Evolutionary conservation across 2,888 invertebrate genomes (phyloP), one percentile per base, ranked within the genome.

Genomic region (Thymelicus sylvestris): DNA sequence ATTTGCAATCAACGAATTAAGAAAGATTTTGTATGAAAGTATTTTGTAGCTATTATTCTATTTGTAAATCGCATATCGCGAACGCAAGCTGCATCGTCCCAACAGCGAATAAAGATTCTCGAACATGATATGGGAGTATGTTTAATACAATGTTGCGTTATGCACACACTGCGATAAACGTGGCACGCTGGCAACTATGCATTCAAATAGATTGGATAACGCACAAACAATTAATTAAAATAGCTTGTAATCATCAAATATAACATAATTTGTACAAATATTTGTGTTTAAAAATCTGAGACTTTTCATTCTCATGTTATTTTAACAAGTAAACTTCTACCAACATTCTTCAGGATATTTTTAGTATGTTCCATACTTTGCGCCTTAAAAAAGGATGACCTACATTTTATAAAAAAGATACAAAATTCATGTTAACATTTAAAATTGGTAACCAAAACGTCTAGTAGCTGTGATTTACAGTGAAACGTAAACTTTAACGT

Each of bases 401-500:
- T n/a, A 52, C 52, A 19, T 41, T 66, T 61, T 2, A 50, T 10
- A 10, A 41, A 6, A 41, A 48, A 19, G 13, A 57, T n/a, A 57
- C 57, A 19, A 44, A 62, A 44, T 44, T 1, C 31, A 48, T 7
- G 50, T 31, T 50, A 6, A 41, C 39, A 12, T 65, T 60, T 60
- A 41, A 31, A 15, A 38, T 19, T 70, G 41, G 48, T 60, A 50
- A 59, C 41, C 65, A 61, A 70, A 65, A 52, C 24, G n/a, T 41
- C 65, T 60, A 44, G 24, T 57, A 69, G 48, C 48, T 24, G 57
- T 69, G 57, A 67, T 66, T 66, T 60, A 72, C 73, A 72, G 68
- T 65, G 55, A 71, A 74, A 76, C 73, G 74, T 75, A 74, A 78
- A 80, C 77, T 76, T 82, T 80, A 78, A 76, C 75, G 76, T 77